Conservation (phyloP, 2,888 invertebrate genomes). For the Heliothis peltigera region DNA sequence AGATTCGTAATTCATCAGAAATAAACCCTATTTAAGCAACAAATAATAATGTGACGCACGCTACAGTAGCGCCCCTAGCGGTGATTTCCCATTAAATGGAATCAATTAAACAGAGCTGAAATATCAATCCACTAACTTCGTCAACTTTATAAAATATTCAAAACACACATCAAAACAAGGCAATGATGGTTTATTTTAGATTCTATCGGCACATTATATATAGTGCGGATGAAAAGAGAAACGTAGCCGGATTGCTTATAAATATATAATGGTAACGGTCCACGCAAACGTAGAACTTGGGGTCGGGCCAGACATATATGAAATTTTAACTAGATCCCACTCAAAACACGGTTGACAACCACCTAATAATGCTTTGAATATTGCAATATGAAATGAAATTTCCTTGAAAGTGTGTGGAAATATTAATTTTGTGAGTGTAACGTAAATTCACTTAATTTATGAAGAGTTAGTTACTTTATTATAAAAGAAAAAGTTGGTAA, state of each 20-base stretch:
- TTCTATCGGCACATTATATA: constrained; percentile 63
- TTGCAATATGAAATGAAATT: constrained; percentile 32
- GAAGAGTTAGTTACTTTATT: too few species aligned
- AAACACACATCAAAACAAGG: constrained; percentile 10
- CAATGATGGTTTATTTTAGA: constrained; percentile 48
- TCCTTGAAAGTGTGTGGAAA: constrained; percentile 3
- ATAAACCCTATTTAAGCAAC: too few species aligned
- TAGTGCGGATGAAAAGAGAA: constrained; percentile 61
- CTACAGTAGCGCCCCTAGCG: too few species aligned
- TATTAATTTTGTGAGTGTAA: neutral
- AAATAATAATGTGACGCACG: too few species aligned
- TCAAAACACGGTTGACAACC: constrained; percentile 55
- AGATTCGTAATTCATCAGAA: too few species aligned
- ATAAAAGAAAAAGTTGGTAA: too few species aligned
- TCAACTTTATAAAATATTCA: constrained; percentile 28
- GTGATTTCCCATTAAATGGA: neutral
- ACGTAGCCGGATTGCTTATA: constrained; percentile 69
- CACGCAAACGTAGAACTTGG: constrained; percentile 64
- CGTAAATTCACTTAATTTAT: too few species aligned
- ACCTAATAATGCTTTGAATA: constrained; percentile 53
- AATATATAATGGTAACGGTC: constrained; percentile 68
- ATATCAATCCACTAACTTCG: neutral
- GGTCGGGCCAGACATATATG: constrained; percentile 67
- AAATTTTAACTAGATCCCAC: constrained; percentile 69
- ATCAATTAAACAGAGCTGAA: neutral